phyloP scores from a whole-genome alignment of 2,113 vertebrate genomes.

The Trogon surrucura region DNA sequence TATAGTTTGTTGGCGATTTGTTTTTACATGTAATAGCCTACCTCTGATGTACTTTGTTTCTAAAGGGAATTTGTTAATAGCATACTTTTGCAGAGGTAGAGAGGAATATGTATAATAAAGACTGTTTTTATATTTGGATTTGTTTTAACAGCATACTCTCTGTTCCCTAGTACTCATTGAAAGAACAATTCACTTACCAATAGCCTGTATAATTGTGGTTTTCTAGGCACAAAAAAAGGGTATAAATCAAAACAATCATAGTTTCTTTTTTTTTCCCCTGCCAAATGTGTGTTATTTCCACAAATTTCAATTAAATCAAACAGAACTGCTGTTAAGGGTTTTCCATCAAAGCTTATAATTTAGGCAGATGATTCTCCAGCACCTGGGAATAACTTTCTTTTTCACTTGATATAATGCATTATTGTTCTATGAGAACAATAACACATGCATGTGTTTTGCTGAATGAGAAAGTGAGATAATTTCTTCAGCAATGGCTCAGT shows the following conservation, averaged over 20 bases:
- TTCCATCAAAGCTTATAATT: constrained; percentile 35
- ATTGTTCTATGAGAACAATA: neutral
- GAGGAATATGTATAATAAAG: neutral
- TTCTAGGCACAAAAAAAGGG: neutral
- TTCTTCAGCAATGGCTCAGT: neutral
- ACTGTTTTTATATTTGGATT: neutral
- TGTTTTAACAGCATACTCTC: neutral
- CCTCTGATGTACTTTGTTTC: neutral
- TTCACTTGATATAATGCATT: neutral
- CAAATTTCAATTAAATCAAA: constrained; percentile 36
- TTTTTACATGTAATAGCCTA: neutral
- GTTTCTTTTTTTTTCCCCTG: neutral
- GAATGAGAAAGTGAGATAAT: neutral
- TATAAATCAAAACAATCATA: neutral
- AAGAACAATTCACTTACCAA: neutral
- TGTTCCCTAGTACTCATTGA: neutral
- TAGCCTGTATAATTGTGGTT: neutral
- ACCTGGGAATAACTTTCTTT: neutral
- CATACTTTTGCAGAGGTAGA: neutral
- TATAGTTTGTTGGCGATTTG: neutral
- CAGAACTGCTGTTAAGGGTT: neutral
- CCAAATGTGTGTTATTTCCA: neutral
- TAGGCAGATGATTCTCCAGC: neutral
- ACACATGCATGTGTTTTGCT: neutral
- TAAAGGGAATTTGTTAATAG: neutral